Base-by-base conservation (phyloP, 2,888 invertebrate genomes). In the Chaetogeoica ovagalla region DNA sequence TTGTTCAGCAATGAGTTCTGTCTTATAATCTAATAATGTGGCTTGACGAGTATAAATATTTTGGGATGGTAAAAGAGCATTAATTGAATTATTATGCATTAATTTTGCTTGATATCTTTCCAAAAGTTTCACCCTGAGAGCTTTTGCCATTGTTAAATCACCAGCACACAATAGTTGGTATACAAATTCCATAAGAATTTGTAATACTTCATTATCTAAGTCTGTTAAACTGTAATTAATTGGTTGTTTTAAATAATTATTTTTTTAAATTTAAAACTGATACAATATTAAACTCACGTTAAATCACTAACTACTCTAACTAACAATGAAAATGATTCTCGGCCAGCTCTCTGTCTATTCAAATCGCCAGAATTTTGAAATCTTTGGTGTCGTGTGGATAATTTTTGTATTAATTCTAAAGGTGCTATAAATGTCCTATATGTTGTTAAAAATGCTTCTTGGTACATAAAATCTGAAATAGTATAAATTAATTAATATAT, bases 381-480 rank as follows among this genome's bases (percentile, higher is more conserved):
- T 84, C 91, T 89, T 86, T 91, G 91, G 88, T 90, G 93, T 84
- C 92, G 90, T 85, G 93, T 90, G 85, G 95, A 92, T 81, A 98
- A 88, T 85, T 97, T 95, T 85, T 91, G 91, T 84, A 97, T 91
- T 84, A 98, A 89, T 84, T 94, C 94, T 85, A 91, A 88, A 39
- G 98, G 96, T 82, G 93, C 89, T 86, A 98, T 92, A 88, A 98
- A 97, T 82, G 97, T 98, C 84, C 98, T 90, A 88, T 98, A 99
- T 82, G 98, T 99, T 77, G 97, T 96, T 84, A 98, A 90, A 88
- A 99, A 99, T 83, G 98, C 98, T 89, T 99, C 98, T 89, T 96
- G 96, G 88, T 95, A 97, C 87, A 94, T 90, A 87, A 96, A 94
- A 87, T 94, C 95, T 94, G 89, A 37, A 86, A 86, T 43, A 81